Evolutionary conservation across 2,113 vertebrate species (phyloP), one percentile per base, ranked within the genome.

Genomic region (Anthoscopus minutus): DNA sequence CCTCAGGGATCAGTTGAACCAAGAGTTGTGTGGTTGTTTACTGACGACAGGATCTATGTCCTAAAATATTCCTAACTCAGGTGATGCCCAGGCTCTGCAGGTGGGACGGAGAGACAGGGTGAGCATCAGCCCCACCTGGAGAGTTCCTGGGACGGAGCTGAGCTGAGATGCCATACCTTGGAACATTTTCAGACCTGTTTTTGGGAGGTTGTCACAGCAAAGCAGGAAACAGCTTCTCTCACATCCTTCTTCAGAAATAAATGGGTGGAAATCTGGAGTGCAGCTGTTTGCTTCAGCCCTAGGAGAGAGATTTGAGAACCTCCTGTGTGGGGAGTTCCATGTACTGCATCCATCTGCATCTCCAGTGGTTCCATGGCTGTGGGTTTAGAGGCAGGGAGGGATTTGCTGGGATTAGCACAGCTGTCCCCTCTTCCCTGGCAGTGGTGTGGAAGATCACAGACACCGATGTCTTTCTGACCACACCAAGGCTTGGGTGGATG

Each of bases 341-440:
- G 33, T 8, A 44, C 69, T 69, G 54, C 30, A 64, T 25, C 54
- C 53, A 54, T 62, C 38, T 9, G 15, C 18, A 16, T 5, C 37
- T 28, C 37, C 54, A 65, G 19, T 1, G 42, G 33, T 21, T 62
- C 5, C 4, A 8, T 12, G 67, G 70, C 42, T 1, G 0, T 31
- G 62, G 13, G 31, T 64, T 60, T 4, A 4, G 37, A 50, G 22
- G 15, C 48, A 25, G 6, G 14, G 51, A 66, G 23, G 54, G 48
- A 58, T 23, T 56, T 2, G 2, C 38, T 18, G 45, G 35, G 9
- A 33, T 40, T 38, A 13, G 40, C 23, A 42, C 40, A 19, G 58
- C 28, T 30, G 11, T 38, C 54, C 85, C 58, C n/a, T 21, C 18
- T 66, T 25, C 15, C 11, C 24, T 20, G 48, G 78, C 15, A 45